These are phyloP conservation scores for Trichonephila clavipes DNA, from an alignment of 1,140 invertebrate genomes.

Conservation along the genomic window DNA sequence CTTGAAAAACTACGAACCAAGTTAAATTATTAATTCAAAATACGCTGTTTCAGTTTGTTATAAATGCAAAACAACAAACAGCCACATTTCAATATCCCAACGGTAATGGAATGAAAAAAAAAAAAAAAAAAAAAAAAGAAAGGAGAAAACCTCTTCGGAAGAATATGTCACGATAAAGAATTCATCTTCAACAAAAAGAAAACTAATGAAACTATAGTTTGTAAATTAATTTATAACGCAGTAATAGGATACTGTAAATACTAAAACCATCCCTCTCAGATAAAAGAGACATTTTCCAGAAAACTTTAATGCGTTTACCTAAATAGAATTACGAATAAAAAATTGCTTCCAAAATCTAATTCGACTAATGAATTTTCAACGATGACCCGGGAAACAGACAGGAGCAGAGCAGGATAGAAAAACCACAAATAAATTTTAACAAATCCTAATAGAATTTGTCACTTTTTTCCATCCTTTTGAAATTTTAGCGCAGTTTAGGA, in stretches of 20 bases:
- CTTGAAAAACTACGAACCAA: neutral
- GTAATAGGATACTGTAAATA: constrained; percentile 3
- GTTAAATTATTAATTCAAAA: constrained; percentile 18
- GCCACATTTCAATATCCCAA: neutral
- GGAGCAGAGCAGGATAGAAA: neutral
- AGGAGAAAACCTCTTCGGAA: neutral
- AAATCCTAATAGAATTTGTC: constrained; percentile 37
- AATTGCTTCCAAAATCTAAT: constrained; percentile 71
- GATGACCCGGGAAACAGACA: constrained; percentile 6
- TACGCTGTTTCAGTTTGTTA: constrained; percentile 1
- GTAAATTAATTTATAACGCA: constrained; percentile 17
- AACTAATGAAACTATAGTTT: constrained; percentile 22
- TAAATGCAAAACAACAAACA: neutral
- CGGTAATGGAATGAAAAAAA: neutral
- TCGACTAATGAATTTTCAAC: constrained; percentile 64
- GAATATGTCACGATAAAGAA: constrained; percentile 16
- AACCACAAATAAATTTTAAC: neutral
- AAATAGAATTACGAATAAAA: constrained; percentile 71
- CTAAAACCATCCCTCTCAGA: constrained; percentile 41
- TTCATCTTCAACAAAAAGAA: neutral
- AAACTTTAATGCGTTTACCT: constrained; percentile 70
- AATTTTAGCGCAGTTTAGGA: constrained; percentile 24
- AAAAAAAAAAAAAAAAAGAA: neutral
- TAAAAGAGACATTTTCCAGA: constrained; percentile 66
- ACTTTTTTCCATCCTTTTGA: neutral